These are phyloP conservation scores for Andrena trimmerana DNA, from an alignment of 2,888 invertebrate genomes.

Conservation along the genomic window DNA sequence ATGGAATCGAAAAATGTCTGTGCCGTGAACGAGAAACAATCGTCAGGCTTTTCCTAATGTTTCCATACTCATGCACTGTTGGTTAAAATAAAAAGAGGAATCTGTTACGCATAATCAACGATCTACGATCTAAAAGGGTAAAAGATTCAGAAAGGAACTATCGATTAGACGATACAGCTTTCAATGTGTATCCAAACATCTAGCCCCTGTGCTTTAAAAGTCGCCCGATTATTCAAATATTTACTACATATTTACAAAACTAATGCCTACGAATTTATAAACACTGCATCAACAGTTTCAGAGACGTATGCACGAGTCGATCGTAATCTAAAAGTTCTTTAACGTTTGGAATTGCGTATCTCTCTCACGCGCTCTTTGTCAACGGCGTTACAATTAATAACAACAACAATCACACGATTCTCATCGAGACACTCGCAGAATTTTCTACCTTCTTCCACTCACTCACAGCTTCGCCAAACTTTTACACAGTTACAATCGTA, in stretches of 20 bases:
- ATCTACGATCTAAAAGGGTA: slow-evolving; percentile 19
- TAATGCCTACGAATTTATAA: slow-evolving; percentile 7
- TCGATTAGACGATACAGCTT: slow-evolving; percentile 17
- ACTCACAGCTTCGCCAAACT: neutral
- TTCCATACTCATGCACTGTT: slow-evolving; percentile 36
- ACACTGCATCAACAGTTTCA: slow-evolving; percentile 1
- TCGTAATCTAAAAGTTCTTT: slow-evolving; percentile 2
- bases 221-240: slow-evolving; percentile 22
- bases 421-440: slow-evolving; percentile 1
- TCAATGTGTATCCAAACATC: slow-evolving; percentile 53
- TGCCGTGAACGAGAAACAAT: slow-evolving; percentile 1
- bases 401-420: slow-evolving; percentile 19
- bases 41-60: slow-evolving; percentile 3
- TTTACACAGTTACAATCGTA: neutral
- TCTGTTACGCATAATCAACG: slow-evolving; percentile 20
- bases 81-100: slow-evolving; percentile 20
- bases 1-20: slow-evolving; percentile 12
- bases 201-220: slow-evolving; percentile 58
- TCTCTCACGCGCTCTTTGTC: neutral
- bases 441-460: neutral
- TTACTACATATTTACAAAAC: slow-evolving; percentile 56
- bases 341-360: slow-evolving; percentile 12
- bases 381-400: slow-evolving; percentile 21
- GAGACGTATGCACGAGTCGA: neutral
- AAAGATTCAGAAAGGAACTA: slow-evolving; percentile 29